phyloP scores from a whole-genome alignment of 2,113 vertebrate species.

The Stegostoma tigrinum region DNA sequence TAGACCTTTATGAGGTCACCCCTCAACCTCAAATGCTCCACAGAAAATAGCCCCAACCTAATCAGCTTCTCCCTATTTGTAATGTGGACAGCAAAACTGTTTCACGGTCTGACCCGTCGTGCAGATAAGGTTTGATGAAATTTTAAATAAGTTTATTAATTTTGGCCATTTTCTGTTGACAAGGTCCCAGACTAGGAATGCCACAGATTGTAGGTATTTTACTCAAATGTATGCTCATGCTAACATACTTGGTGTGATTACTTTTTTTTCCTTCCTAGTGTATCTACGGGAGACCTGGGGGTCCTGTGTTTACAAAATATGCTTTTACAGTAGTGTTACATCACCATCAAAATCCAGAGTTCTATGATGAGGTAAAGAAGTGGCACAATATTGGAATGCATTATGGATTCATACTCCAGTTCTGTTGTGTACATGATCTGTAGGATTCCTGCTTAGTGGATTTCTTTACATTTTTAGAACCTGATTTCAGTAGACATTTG shows the following conservation, averaged over 20 bases:
- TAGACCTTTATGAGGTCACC: too few species aligned
- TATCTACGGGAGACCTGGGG: slow-evolving; percentile 89
- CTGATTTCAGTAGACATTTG: neutral
- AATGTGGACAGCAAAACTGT: neutral
- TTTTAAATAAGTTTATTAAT: neutral
- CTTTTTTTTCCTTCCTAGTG: slow-evolving; percentile 58
- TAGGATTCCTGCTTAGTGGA: neutral
- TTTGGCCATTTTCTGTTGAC: neutral
- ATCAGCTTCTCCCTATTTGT: too few species aligned
- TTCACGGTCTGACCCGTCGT: too few species aligned
- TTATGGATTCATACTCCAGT: neutral
- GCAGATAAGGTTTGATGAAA: neutral
- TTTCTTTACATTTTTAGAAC: neutral
- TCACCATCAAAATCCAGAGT: slow-evolving; percentile 95
- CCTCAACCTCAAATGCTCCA: too few species aligned
- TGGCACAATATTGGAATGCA: neutral
- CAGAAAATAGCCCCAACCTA: too few species aligned
- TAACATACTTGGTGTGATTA: neutral
- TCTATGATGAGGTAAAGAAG: slow-evolving; percentile 87
- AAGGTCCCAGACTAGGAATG: neutral
- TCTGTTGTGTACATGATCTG: neutral
- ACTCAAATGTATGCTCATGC: neutral
- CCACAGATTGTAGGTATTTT: neutral
- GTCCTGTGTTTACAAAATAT: slow-evolving; percentile 78
- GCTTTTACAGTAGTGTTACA: slow-evolving; percentile 83